A percentile compares a stretch with the other conserved stretches of the same genome.
These are phyloP conservation scores for Lathronympha strigana DNA, from an alignment of 2,888 invertebrate genomes.

Conservation along the genomic window DNA sequence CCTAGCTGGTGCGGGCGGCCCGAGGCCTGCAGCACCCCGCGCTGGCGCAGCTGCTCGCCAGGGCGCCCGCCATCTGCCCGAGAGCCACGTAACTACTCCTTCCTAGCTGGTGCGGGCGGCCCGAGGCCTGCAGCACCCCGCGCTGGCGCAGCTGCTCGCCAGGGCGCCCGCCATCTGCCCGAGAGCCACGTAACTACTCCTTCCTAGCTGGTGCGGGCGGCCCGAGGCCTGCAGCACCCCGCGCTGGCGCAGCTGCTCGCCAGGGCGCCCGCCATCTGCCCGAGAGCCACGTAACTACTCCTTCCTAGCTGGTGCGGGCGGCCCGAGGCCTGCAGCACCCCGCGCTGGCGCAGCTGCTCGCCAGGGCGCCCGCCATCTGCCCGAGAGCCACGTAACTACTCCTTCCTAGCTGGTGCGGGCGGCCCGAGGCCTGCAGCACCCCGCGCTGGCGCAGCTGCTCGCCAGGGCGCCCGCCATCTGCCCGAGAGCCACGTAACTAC, in stretches of 20 bases:
- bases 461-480: slow-evolving; percentile 87
- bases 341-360: slow-evolving; percentile 67
- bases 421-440: not conserved
- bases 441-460: slow-evolving; percentile 66
- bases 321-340: not conserved
- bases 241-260: slow-evolving; percentile 70
- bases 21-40: not conserved
- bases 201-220: no score
- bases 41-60: slow-evolving; percentile 72
- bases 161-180: slow-evolving; percentile 87
- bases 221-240: not conserved
- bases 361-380: slow-evolving; percentile 87
- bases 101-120: no score
- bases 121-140: not conserved
- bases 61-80: slow-evolving; percentile 86
- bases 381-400: slow-evolving; percentile 88
- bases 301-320: no score
- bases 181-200: slow-evolving; percentile 89
- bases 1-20: no score
- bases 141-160: slow-evolving; percentile 69
- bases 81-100: slow-evolving; percentile 90
- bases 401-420: no score
- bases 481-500: slow-evolving; percentile 87
- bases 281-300: slow-evolving; percentile 88
- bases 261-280: slow-evolving; percentile 87